Percentiles rank a stretch among this genome's conserved stretches.
These are phyloP conservation scores for Acleris emargana DNA, from an alignment of 2,888 invertebrate species.

Conservation along the genomic window DNA sequence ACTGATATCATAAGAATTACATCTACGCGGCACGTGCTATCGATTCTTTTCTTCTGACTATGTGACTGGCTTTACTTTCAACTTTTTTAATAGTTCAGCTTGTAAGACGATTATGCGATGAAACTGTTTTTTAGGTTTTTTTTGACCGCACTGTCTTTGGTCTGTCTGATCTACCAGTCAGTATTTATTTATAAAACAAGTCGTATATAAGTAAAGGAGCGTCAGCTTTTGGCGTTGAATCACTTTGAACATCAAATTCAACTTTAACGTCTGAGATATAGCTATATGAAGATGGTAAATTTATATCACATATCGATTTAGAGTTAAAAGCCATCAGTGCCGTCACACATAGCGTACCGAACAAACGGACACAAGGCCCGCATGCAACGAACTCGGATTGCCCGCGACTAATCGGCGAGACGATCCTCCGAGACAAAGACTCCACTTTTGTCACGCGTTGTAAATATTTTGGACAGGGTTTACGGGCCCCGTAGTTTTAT, in stretches of 20 bases:
- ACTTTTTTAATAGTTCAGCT: constrained; percentile 29
- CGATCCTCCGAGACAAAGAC: constrained; percentile 73
- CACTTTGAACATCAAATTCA: no score
- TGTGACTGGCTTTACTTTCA: constrained; percentile 38
- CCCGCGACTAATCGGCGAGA: constrained; percentile 73
- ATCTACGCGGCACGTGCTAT: constrained; percentile 66
- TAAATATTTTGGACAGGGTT: constrained; percentile 81
- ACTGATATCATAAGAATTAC: constrained; percentile 37
- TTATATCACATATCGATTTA: not conserved
- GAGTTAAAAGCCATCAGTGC: constrained; percentile 1
- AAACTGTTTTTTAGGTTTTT: constrained; percentile 5
- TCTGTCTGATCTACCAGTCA: not conserved
- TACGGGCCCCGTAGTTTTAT: constrained; percentile 76
- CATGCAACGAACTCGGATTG: constrained; percentile 62
- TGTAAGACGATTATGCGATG: constrained; percentile 26
- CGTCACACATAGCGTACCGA: constrained; percentile 5
- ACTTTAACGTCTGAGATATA: not conserved
- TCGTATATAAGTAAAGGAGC: no score
- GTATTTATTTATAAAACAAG: no score
- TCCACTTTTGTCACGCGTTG: constrained; percentile 76
- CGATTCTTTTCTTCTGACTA: constrained; percentile 46
- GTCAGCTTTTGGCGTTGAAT: no score
- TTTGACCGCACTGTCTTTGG: not conserved
- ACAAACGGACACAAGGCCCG: constrained; percentile 53
- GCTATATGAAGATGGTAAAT: not conserved